Conservation (phyloP, 1,140 invertebrate genomes). For the Tetraneura akinire region DNA sequence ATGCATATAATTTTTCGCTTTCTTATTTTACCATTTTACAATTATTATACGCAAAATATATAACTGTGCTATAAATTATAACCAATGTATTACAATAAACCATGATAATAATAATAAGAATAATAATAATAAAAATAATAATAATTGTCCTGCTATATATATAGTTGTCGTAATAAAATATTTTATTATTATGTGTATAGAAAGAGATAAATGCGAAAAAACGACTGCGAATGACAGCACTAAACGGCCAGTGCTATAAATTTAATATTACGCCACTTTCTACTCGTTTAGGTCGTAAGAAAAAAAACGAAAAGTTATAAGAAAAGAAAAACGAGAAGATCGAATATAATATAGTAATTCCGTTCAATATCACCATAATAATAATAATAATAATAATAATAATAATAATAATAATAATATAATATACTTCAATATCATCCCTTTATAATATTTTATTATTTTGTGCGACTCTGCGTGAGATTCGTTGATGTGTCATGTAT, state of each 20-base stretch:
- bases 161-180: conserved; percentile 14
- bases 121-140: conserved; percentile 22
- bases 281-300: not conserved
- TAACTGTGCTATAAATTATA: too few species aligned
- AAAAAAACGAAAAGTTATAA: conserved; percentile 25
- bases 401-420: too few species aligned
- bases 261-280: not conserved
- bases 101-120: not conserved
- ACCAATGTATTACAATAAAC: not conserved
- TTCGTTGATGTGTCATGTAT: too few species aligned
- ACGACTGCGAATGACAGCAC: conserved; percentile 16
- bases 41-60: too few species aligned
- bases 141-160: not conserved
- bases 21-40: too few species aligned
- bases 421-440: conserved; percentile 5
- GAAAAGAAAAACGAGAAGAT: conserved; percentile 16
- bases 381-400: too few species aligned
- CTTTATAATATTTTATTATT: not conserved
- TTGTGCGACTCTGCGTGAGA: too few species aligned
- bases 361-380: conserved; percentile 29
- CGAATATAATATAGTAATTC: not conserved
- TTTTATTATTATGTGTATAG: conserved; percentile 7
- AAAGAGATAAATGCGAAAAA: conserved; percentile 15
- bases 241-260: conserved; percentile 32
- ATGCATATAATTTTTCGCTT: too few species aligned